These are phyloP conservation scores for Nephila pilipes DNA, from an alignment of 1,140 invertebrate genomes.

Conservation along the genomic window DNA sequence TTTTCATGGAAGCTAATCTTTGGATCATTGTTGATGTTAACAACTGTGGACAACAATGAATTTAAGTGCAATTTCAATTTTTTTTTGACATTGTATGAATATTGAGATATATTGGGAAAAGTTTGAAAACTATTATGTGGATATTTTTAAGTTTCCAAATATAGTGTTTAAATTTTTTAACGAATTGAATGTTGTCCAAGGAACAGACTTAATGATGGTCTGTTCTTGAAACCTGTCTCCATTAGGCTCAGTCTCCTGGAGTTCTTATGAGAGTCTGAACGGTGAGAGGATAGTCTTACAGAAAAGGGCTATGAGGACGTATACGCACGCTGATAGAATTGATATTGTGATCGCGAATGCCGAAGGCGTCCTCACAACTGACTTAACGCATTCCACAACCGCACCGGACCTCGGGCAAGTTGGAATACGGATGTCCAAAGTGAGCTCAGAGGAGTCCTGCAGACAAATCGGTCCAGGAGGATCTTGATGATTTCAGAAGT, in stretches of 20 bases:
- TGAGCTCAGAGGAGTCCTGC: slow-evolving; percentile 15
- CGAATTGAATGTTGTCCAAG: no score
- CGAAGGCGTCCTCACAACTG: slow-evolving; percentile 90
- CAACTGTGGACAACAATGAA: no score
- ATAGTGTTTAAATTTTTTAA: no score
- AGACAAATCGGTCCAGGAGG: slow-evolving; percentile 93
- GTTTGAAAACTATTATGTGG: no score
- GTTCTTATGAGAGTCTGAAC: slow-evolving; percentile 98
- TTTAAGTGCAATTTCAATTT: no score
- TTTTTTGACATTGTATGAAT: no score
- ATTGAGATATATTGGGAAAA: no score
- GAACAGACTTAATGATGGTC: slow-evolving; percentile 84
- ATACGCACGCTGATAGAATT: slow-evolving; percentile 95
- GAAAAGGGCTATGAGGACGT: slow-evolving; percentile 95
- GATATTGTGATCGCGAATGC: slow-evolving; percentile 93
- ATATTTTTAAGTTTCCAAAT: no score
- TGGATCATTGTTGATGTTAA: no score
- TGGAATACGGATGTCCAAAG: slow-evolving; percentile 84
- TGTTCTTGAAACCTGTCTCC: slow-evolving; percentile 97
- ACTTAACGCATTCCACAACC: slow-evolving; percentile 95
- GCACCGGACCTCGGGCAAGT: slow-evolving; percentile 93
- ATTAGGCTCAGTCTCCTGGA: slow-evolving; percentile 94
- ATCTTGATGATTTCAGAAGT: slow-evolving; percentile 99
- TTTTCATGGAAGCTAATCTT: no score
- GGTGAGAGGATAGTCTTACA: slow-evolving; percentile 98